Conservation (phyloP, 2,888 invertebrate genomes). For the Meiosimyza decipiens region DNA sequence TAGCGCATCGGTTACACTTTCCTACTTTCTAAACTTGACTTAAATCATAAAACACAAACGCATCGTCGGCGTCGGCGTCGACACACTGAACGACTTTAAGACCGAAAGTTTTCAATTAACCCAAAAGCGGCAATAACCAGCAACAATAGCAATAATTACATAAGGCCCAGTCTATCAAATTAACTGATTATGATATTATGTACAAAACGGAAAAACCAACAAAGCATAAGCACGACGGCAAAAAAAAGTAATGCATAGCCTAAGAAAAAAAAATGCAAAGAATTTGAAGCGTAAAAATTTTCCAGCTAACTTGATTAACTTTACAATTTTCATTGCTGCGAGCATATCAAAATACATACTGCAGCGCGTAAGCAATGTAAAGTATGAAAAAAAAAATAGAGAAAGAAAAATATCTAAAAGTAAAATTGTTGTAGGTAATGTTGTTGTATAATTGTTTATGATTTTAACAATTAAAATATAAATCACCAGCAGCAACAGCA, state of each 20-base stretch:
- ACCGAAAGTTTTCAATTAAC: conserved; percentile 30
- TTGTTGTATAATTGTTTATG: conserved; percentile 42
- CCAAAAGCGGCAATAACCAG: not conserved
- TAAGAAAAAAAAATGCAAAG: conserved; percentile 30
- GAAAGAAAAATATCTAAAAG: not conserved
- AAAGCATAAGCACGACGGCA: conserved; percentile 11
- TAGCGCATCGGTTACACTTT: not conserved
- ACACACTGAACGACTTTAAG: conserved; percentile 33
- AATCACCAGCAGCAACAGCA: conserved; percentile 16
- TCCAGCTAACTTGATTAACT: not conserved
- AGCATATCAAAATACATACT: too few relatives aligned
- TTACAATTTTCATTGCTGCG: too few relatives aligned
- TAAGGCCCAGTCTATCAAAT: conserved; percentile 30
- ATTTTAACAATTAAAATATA: conserved; percentile 41
- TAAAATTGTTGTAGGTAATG: conserved; percentile 1
- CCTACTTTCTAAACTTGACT: conserved; percentile 26
- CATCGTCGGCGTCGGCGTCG: not conserved
- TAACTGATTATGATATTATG: conserved; percentile 26
- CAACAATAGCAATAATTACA: conserved; percentile 18
- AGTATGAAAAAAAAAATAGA: too few relatives aligned
- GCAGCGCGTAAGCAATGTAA: too few relatives aligned
- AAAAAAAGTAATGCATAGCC: not conserved
- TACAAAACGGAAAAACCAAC: not conserved
- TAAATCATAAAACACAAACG: not conserved
- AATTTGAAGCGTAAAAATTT: conserved; percentile 34